These are phyloP conservation scores for Ganaspis sp. DNA, from an alignment of 1,140 invertebrate species.

Conservation along the genomic window DNA sequence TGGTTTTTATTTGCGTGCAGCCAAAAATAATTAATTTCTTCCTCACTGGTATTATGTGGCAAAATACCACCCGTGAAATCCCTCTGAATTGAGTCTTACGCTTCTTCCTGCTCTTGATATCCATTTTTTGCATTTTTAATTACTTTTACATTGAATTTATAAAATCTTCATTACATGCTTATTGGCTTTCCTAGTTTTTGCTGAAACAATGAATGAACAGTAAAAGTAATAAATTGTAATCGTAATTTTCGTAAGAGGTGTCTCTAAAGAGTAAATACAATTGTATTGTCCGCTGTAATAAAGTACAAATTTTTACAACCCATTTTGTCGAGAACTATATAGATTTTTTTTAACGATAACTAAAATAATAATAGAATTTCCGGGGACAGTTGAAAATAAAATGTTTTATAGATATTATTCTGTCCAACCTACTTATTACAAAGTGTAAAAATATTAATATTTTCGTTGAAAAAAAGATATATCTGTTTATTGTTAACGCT, in stretches of 20 bases:
- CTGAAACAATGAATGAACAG: background rate
- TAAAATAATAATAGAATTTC: background rate
- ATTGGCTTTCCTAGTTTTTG: background rate
- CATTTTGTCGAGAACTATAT: background rate
- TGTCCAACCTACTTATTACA: background rate
- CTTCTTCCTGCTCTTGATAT: background rate
- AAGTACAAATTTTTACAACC: slow-evolving; percentile 2
- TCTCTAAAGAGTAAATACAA: background rate
- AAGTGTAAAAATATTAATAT: slow-evolving; percentile 15
- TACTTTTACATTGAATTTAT: background rate
- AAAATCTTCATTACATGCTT: slow-evolving; percentile 6
- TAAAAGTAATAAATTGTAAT: slow-evolving; percentile 12
- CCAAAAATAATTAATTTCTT: slow-evolving; percentile 28
- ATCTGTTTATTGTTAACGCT: background rate
- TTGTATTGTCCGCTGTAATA: background rate
- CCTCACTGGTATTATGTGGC: background rate
- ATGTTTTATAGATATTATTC: slow-evolving; percentile 1
- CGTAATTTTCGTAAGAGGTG: background rate
- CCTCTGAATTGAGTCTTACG: background rate
- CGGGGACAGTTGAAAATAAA: background rate
- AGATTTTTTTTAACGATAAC: slow-evolving; percentile 7
- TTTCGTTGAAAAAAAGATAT: background rate
- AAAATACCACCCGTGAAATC: slow-evolving; percentile 25
- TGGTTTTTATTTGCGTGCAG: slow-evolving; percentile 11
- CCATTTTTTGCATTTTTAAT: background rate